Conservation (phyloP, 2,888 invertebrate species). For the Sepioteuthis lessoniana region DNA sequence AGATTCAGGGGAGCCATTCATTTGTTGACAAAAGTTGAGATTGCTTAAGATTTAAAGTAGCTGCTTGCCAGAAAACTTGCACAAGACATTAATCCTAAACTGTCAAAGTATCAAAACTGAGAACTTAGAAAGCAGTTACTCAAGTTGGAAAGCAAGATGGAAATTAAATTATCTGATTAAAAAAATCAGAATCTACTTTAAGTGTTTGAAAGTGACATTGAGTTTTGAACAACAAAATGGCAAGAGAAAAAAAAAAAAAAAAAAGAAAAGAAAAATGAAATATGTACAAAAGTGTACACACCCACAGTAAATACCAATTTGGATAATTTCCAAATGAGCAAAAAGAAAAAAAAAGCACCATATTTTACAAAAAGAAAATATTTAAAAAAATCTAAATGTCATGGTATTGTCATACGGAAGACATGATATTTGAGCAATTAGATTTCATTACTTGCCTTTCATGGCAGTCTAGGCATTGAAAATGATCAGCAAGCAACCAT, state of each 20-base stretch:
- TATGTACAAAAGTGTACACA: not conserved
- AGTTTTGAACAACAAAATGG: not conserved
- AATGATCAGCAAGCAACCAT: not conserved
- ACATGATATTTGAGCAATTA: conserved; percentile 33
- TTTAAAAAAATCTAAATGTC: not conserved
- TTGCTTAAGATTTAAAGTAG: not conserved
- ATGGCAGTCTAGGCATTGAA: not conserved
- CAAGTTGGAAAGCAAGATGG: not conserved
- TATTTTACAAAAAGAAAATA: not conserved
- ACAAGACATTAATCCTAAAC: not conserved
- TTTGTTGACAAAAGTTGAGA: not conserved
- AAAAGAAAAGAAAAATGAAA: not conserved
- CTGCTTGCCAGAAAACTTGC: not conserved
- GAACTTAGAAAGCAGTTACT: not conserved
- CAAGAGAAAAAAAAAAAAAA: not conserved
- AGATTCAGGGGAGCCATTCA: not conserved
- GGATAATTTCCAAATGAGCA: not conserved
- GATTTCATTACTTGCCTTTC: conserved; percentile 10
- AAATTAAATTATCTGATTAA: not conserved
- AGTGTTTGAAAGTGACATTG: not conserved
- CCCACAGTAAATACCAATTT: conserved; percentile 4
- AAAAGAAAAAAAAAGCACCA: not conserved
- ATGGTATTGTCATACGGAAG: conserved; percentile 33
- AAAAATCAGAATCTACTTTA: not conserved
- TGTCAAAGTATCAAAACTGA: not conserved